Base-by-base conservation (phyloP, 2,113 vertebrate genomes). In the Hippocampus barbouri region DNA sequence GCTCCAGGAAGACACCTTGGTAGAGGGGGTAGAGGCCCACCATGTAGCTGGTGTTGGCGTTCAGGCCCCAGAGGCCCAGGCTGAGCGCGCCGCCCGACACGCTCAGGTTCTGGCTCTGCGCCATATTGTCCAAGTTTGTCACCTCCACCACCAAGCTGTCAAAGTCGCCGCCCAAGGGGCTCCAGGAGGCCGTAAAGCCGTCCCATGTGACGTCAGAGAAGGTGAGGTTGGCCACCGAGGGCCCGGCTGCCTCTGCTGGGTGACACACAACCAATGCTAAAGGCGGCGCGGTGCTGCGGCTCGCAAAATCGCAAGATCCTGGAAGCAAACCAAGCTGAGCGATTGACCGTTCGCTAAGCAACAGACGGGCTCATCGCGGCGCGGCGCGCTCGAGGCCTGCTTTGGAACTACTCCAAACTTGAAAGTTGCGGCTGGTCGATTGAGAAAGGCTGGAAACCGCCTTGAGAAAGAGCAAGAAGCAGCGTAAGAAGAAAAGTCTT, bases 81-180 rank as follows among this genome's bases (percentile, higher is more conserved):
- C 86, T 94, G 71, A 90, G 85, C 73, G 90, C 92, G 4, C 84
- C 85, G 6, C 94, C 95, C 0, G 93, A 94, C 53, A 98, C 89
- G 0, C 93, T 94, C 83, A 94, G 81, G 66, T 93, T 95, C 71
- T 78, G 75, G 67, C 70, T 80, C 40, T 89, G 86, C 30, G 86
- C 81, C 0, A 80, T 74, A 1, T 73, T 81, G 54, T 91, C 93
- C 40, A 90, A 1, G 85, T 97, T 95, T 89, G 91, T 93, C 90
- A 98, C 92, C 92, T 96, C 94, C 85, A 98, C 77, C 85, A 95
- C 73, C 94, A 98, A 98, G 89, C 63, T 90, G 80, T 96, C 93
- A 92, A 90, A 98, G 68, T 86, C 88, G 64, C 92, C 93, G 0
- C 85, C 90, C 0, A 82, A 79, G 79, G 94, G 93, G 3, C 76